Evolutionary conservation across 1,140 invertebrate species (phyloP).

Genomic region (Pseudomyrmex gracilis): DNA sequence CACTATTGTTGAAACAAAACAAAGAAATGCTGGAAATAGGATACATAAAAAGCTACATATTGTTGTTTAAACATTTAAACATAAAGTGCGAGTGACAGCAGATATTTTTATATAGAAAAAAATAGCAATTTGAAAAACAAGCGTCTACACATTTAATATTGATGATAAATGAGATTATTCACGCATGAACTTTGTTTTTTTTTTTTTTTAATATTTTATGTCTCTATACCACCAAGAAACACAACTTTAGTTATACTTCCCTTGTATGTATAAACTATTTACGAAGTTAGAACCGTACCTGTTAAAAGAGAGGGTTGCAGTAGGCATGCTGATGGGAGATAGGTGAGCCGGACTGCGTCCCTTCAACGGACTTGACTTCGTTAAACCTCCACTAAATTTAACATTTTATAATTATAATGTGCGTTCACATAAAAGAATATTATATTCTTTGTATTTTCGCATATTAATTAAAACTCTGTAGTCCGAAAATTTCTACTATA

Average conservation of each 20-base stretch:
- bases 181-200: background rate
- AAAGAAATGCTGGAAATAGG: background rate
- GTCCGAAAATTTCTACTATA: constrained; percentile 1
- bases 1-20: constrained; percentile 1
- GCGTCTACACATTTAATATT: constrained; percentile 3
- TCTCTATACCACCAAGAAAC: background rate
- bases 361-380: constrained; percentile 86
- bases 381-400: constrained; percentile 81
- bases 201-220: constrained; percentile 4
- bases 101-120: constrained; percentile 10
- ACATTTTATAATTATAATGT: constrained; percentile 77
- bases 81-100: constrained; percentile 3
- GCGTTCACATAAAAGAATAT: constrained; percentile 9
- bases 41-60: constrained; percentile 54
- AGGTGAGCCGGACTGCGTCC: constrained; percentile 87
- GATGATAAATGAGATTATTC: constrained; percentile 34
- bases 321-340: constrained; percentile 91
- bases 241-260: constrained; percentile 34
- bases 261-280: constrained; percentile 41
- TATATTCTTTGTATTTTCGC: background rate
- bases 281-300: constrained; percentile 87
- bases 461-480: constrained; percentile 13
- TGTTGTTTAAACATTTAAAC: constrained; percentile 18
- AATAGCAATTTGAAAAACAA: constrained; percentile 16
- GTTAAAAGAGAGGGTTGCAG: constrained; percentile 89